These are phyloP conservation scores for Urechis unicinctus DNA, from an alignment of 2,888 invertebrate genomes.

Conservation along the genomic window DNA sequence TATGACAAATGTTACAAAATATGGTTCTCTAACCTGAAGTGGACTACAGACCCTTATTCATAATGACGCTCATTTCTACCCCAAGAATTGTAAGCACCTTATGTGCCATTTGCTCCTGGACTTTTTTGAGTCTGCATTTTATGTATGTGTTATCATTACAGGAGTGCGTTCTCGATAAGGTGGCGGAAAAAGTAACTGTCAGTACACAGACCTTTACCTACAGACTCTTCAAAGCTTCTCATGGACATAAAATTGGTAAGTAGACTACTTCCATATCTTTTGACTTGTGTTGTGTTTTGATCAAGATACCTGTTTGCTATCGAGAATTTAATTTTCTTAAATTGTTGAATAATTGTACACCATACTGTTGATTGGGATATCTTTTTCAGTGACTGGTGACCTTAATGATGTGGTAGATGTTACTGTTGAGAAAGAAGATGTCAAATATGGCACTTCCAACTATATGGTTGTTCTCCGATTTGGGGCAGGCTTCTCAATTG, in stretches of 20 bases:
- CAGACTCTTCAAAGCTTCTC: neutral
- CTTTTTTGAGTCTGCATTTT: neutral
- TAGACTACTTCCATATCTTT: too few relatives aligned
- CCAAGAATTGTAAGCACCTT: too few relatives aligned
- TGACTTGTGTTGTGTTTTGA: too few relatives aligned
- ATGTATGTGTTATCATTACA: neutral
- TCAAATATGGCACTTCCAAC: neutral
- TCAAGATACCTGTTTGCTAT: too few relatives aligned
- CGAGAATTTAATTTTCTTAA: too few relatives aligned
- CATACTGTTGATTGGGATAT: too few relatives aligned
- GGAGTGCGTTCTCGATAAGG: neutral
- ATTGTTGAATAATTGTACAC: too few relatives aligned
- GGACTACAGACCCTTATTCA: too few relatives aligned
- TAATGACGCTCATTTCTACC: too few relatives aligned
- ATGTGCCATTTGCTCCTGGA: too few relatives aligned
- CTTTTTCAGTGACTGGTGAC: neutral
- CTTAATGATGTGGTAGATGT: neutral
- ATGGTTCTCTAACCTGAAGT: too few relatives aligned
- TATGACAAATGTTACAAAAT: too few relatives aligned
- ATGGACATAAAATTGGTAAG: neutral
- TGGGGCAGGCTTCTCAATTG: neutral
- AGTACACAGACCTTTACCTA: neutral
- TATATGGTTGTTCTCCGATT: neutral
- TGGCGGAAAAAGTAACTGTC: neutral
- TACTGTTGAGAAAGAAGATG: neutral